phyloP scores from a whole-genome alignment of 2,888 invertebrate genomes.

The Entomobrya multifasciata region DNA sequence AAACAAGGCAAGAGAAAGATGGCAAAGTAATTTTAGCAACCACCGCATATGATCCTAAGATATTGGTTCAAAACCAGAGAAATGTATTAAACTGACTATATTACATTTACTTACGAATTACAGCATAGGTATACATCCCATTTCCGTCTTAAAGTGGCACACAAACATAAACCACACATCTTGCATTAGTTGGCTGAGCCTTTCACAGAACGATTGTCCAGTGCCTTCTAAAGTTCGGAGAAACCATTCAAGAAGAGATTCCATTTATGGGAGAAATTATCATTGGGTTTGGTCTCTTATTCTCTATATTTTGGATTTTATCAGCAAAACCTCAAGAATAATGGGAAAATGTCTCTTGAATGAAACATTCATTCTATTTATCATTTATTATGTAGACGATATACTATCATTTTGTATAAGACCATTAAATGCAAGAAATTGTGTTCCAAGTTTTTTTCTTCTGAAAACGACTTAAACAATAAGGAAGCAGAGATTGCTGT shows the following conservation, averaged over 20 bases:
- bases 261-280: constrained; percentile 48
- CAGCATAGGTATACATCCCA: constrained; percentile 59
- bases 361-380: constrained; percentile 51
- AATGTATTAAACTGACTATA: background rate
- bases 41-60: background rate
- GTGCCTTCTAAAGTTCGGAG: constrained; percentile 1
- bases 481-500: constrained; percentile 22
- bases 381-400: constrained; percentile 25
- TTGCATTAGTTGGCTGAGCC: background rate
- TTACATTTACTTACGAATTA: no score
- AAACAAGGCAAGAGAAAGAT: constrained; percentile 38
- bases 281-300: no score
- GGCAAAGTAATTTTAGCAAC: constrained; percentile 1
- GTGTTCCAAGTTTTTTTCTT: background rate
- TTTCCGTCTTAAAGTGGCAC: constrained; percentile 54
- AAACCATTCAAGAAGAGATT: constrained; percentile 38
- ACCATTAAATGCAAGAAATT: background rate
- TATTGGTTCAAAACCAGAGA: background rate
- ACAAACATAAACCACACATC: constrained; percentile 19
- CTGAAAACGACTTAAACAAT: constrained; percentile 7
- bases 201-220: background rate
- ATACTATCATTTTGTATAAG: no score
- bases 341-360: constrained; percentile 16
- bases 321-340: constrained; percentile 29
- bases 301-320: constrained; percentile 29